Base-by-base conservation (phyloP, 2,797 vertebrate species). In the Glossophaga mutica region DNA sequence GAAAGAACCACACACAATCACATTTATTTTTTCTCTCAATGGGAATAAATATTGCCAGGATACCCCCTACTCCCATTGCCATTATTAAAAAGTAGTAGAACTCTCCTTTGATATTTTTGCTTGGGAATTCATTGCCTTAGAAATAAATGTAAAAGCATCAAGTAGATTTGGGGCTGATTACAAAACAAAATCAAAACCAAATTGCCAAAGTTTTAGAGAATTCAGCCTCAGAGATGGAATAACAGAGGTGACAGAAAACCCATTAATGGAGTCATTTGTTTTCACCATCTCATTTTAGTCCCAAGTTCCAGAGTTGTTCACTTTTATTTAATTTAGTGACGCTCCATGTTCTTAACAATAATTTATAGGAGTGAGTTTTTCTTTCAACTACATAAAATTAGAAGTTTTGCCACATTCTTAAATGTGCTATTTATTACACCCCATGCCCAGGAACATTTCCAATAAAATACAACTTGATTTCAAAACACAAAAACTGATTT, bases 111-210 rank as follows among this genome's bases (percentile, higher is more conserved):
- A 76, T 92, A 83, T 71, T 39, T 93, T 77, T 34, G 37, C 26
- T 55, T 88, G 29, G 22, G 22, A 96, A 76, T 44, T 50, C 48
- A 62, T 22, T 39, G 19, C 70, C 65, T 88, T 88, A 74, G 37
- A 88, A 94, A 86, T 90, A 83, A 90, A 73, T 82, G 59, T 57
- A 73, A 88, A 93, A 91, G 65, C 16, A 67, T 37, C 39, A 39
- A 11, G 29, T 67, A 79, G 34, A n/a, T 87, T 76, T 84, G 48
- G 57, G 10, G 52, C n/a, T 68, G 42, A 90, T 86, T 90, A 26
- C 67, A 95, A 95, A 37, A 44, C n/a, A 95, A 94, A 95, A 93
- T 83, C 37, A 74, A 83, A 94, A 87, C 57, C 73, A 94, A 89
- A 94, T 32, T 92, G 90, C 82, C 78, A 5, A 62, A 29, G 50